phyloP scores from a whole-genome alignment of 92 coral and sea anemone species.

The Porites lobata region DNA sequence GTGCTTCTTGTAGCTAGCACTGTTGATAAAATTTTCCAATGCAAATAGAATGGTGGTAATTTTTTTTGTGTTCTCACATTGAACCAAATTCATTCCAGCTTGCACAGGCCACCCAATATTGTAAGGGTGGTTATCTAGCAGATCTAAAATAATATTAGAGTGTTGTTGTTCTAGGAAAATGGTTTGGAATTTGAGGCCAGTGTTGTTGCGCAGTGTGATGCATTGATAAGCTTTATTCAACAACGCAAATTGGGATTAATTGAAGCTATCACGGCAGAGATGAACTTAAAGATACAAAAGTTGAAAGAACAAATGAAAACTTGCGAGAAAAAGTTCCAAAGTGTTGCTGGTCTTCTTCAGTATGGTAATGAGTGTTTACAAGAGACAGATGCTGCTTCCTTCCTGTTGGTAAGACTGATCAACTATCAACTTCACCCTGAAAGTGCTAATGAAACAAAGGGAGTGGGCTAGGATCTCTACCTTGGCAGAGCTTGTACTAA shows the following conservation, averaged over 20 bases:
- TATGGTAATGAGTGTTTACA: conserved; percentile 85
- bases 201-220: conserved; percentile 97
- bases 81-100: no score
- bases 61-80: no score
- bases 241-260: conserved; percentile 84
- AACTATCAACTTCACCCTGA: neutral
- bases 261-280: conserved; percentile 83
- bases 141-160: neutral
- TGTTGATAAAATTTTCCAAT: no score
- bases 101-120: neutral
- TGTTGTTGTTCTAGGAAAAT: conserved; percentile 78
- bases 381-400: conserved; percentile 94
- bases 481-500: neutral
- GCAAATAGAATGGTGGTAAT: no score
- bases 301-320: conserved; percentile 76
- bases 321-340: conserved; percentile 76
- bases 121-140: no score
- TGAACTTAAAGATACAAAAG: conserved; percentile 81
- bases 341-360: conserved; percentile 75
- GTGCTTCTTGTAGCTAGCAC: no score
- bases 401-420: conserved; percentile 82
- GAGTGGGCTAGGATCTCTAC: neutral
- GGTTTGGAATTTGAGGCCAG: conserved; percentile 98
- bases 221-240: conserved; percentile 86
- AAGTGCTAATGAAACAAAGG: neutral